These are phyloP conservation scores for Diarsia dahlii DNA, from an alignment of 2,888 invertebrate genomes.

Conservation along the genomic window DNA sequence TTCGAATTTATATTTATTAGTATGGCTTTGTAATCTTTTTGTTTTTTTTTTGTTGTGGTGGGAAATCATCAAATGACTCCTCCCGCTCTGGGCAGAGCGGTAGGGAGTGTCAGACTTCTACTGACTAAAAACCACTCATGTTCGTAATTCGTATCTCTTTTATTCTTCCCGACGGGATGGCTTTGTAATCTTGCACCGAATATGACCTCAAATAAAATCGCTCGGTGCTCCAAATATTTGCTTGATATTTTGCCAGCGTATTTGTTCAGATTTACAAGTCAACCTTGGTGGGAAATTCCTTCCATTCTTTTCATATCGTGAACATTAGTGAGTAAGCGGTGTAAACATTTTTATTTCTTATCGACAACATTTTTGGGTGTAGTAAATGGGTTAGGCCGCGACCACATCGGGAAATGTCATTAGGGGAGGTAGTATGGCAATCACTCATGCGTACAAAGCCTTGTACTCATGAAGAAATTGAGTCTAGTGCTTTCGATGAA, in stretches of 20 bases:
- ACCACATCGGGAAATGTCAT: background rate
- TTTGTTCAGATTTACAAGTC: slow-evolving; percentile 48
- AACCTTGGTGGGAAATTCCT: slow-evolving; percentile 51
- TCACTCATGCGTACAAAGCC: background rate
- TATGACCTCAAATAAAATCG: slow-evolving; percentile 41
- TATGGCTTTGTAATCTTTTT: slow-evolving; percentile 23
- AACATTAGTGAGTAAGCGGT: slow-evolving; percentile 7
- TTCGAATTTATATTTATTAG: background rate
- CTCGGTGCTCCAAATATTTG: slow-evolving; percentile 44
- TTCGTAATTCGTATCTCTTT: no score
- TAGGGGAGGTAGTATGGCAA: background rate
- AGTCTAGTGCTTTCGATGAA: no score
- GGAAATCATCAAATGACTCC: no score
- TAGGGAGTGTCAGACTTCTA: no score
- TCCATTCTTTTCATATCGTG: slow-evolving; percentile 42
- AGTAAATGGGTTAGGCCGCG: background rate
- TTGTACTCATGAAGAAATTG: background rate
- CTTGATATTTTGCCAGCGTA: slow-evolving; percentile 53
- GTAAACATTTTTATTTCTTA: slow-evolving; percentile 21
- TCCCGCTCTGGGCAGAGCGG: no score
- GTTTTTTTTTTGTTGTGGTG: no score
- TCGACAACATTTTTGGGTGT: slow-evolving; percentile 2
- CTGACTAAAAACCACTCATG: no score
- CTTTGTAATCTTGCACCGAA: slow-evolving; percentile 23
- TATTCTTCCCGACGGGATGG: no score